phyloP scores from a whole-genome alignment of 2,797 vertebrate genomes.

The Cryptoblepharus egeriae region DNA sequence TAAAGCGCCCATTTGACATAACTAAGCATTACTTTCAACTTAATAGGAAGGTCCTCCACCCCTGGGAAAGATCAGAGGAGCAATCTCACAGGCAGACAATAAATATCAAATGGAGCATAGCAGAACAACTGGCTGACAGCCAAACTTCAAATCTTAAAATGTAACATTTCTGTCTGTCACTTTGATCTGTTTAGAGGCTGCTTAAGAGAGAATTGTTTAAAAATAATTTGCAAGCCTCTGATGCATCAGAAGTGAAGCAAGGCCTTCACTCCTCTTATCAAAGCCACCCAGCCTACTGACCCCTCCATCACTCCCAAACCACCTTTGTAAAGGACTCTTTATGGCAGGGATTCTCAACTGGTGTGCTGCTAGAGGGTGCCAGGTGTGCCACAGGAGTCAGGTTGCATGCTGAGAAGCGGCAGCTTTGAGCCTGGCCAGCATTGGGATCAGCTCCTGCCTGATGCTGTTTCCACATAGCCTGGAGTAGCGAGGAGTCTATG shows the following conservation, averaged over 20 bases:
- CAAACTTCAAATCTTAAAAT: background rate
- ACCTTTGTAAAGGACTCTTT: background rate
- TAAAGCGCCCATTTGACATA: background rate
- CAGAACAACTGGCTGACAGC: background rate
- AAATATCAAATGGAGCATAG: background rate
- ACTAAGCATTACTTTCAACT: background rate
- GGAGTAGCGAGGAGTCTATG: no score
- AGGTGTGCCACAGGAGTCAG: no score
- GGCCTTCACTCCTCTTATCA: background rate
- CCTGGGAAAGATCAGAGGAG: background rate
- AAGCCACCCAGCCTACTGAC: background rate
- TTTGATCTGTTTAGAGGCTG: rapidly evolving
- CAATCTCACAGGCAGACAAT: background rate
- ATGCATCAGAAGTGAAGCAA: background rate
- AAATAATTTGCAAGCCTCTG: background rate
- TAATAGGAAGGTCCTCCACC: background rate
- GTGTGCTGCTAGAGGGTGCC: no score
- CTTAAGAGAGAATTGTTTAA: background rate
- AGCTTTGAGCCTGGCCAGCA: no score
- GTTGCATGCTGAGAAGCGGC: no score
- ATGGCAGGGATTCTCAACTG: no score
- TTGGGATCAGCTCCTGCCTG: no score
- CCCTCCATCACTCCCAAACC: background rate
- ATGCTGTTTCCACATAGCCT: no score
- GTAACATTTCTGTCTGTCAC: background rate